Evolutionary conservation across 2,888 invertebrate genomes (phyloP), one percentile per base, ranked within the genome.

Genomic region (Monoplex corrugatus): DNA sequence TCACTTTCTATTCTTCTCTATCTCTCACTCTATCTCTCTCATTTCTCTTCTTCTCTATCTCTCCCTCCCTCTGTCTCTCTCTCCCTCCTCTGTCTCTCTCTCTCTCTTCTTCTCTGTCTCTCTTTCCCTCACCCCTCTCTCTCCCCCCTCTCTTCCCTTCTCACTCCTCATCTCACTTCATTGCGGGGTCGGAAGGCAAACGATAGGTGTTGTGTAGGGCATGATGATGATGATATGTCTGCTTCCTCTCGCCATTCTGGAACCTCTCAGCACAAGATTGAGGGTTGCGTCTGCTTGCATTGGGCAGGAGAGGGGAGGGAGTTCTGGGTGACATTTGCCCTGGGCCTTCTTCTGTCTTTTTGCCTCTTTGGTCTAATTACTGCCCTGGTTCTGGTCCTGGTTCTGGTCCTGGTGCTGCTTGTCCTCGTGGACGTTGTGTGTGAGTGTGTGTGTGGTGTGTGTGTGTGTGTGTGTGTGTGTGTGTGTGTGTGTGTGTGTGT

Each of bases 211-310:
- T 78, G 78, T 78, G 32, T 78, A 78, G 78, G 38, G 28, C 23
- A 78, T 78, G 35, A 78, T 78, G 28, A 38, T 78, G n/a, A 44
- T n/a, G 82, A 82, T 44, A 80, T 32, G 43, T 28, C 16, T 19
- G 16, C 87, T 40, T 80, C 86, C 86, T 87, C 45, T 45, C 28
- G 40, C 40, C 50, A 80, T 80, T 80, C 87, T n/a, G 80, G 80
- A 19, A 40, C 44, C 45, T 75, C 44, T 45, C 43, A 8, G 50
- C 50, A 40, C 35, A 43, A 80, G 87, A 80, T 87, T 87, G 80
- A 40, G 57, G 80, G 87, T n/a, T 87, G 80, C 40, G 80, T 87
- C 80, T 50, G 57, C 57, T 44, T 50, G 87, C 87, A 78, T 80
- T 87, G 32, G 72, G 43, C 68, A 68, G 6, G 8, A 19, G n/a